A percentile compares a stretch with the other conserved stretches of the same genome.
These are phyloP conservation scores for Pelagia noctiluca DNA, from an alignment of 30 jellyfish, hydroid and myxozoan species.

Conservation along the genomic window DNA sequence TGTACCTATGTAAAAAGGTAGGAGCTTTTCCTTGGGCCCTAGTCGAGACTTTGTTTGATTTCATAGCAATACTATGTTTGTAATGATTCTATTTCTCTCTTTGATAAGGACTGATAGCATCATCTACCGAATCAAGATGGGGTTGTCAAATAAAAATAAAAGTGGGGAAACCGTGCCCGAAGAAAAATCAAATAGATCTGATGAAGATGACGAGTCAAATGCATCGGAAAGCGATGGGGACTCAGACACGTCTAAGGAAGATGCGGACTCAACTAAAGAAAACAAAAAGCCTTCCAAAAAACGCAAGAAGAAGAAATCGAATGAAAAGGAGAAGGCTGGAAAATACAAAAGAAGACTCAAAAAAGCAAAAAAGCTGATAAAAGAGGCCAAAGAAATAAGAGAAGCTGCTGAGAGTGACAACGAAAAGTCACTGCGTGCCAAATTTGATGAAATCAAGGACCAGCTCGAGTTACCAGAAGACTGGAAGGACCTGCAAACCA, in stretches of 20 bases:
- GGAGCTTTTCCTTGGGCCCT: too few relatives aligned
- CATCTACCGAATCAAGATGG: not conserved
- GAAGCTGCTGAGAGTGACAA: conserved; percentile 1
- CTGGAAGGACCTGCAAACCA: not conserved
- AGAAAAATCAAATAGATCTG: not conserved
- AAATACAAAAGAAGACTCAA: too few relatives aligned
- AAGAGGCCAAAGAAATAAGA: not conserved
- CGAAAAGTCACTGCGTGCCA: not conserved
- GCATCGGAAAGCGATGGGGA: too few relatives aligned
- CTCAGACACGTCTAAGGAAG: too few relatives aligned
- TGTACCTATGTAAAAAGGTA: too few relatives aligned
- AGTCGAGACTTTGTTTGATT: too few relatives aligned
- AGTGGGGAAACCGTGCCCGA: not conserved
- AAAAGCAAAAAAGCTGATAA: too few relatives aligned
- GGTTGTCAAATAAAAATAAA: not conserved
- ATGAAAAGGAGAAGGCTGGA: not conserved
- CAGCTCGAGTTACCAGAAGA: too few relatives aligned
- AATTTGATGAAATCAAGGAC: not conserved
- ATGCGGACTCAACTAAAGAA: not conserved
- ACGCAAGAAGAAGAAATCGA: not conserved
- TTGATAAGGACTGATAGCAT: not conserved
- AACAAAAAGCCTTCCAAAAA: not conserved
- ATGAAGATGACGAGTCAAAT: not conserved
- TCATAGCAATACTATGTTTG: too few relatives aligned
- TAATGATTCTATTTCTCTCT: too few relatives aligned